A percentile compares a stretch with the other conserved stretches of the same genome.
phyloP scores from a whole-genome alignment of 2,113 vertebrate species.

The Alexandromys fortis region DNA sequence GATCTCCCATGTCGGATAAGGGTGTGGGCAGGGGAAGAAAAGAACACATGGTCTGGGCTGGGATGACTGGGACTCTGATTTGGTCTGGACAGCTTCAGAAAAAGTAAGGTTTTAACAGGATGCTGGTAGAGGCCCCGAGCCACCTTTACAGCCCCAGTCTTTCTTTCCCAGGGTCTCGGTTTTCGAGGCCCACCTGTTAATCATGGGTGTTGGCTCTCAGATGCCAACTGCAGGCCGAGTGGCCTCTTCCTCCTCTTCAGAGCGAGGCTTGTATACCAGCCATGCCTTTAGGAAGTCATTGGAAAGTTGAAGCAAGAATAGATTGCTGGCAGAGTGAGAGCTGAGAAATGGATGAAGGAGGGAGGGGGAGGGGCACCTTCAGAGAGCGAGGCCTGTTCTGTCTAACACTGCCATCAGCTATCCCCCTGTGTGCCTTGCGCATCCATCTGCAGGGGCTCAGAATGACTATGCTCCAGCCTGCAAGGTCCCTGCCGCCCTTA shows the following conservation, averaged over 20 bases:
- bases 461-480: background rate
- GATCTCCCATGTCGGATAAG: accelerated
- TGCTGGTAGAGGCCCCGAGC: background rate
- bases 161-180: background rate
- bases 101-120: background rate
- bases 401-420: constrained; percentile 52
- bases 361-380: constrained; percentile 53
- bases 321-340: constrained; percentile 70
- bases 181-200: background rate
- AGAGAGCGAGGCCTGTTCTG: background rate
- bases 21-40: accelerated
- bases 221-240: background rate
- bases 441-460: background rate
- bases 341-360: constrained; percentile 77
- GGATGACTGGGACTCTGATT: background rate
- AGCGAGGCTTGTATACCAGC: background rate
- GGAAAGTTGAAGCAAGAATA: constrained; percentile 66
- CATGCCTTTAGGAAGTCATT: constrained; percentile 54
- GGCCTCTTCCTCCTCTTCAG: background rate
- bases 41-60: background rate
- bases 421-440: background rate
- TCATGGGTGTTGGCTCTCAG: background rate
- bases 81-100: background rate
- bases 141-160: background rate
- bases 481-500: background rate